Evolutionary conservation across 2,888 invertebrate genomes (phyloP), one percentile per base, ranked within the genome.

Genomic region (Agrotis puta): DNA sequence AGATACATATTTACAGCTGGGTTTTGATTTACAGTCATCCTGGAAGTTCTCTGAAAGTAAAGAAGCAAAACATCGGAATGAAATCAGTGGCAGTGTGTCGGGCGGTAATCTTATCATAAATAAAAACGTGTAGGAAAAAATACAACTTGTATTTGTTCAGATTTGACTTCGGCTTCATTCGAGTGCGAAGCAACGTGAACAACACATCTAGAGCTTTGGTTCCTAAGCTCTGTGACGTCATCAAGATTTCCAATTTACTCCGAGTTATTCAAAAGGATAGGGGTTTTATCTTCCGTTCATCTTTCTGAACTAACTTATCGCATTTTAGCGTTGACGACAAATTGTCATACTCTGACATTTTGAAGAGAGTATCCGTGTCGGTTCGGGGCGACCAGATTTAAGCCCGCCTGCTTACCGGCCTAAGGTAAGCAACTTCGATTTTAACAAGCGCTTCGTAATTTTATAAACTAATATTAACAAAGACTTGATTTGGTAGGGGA

Each of bases 231-330:
- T 72, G 83, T 84, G 84, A 85, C 84, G 85, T 88, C 89, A 87
- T 89, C 86, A 88, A 87, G 84, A 86, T 89, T 88, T 87, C 83
- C 87, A 88, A 89, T 89, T 88, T 88, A 86, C 80, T 86, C 74
- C 77, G 74, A 85, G 83, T 86, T 87, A 88, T 82, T 85, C 82
- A 82, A 81, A 83, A 83, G 84, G 86, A 88, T 88, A 88, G 81
- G 86, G 87, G 85, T 82, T 87, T 85, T 88, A 89, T 87, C 88
- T 84, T 73, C 68, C 70, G 85, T 87, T 85, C 82, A 87, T 85
- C 81, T 80, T 82, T 64, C 66, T 74, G 66, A 82, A 85, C 83
- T 81, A 88, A 89, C 84, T 87, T 89, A 85, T 86, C 82, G 82
- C 71, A 80, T 84, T 85, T 83, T 74, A 74, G 54, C 72, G 77